phyloP scores from a whole-genome alignment of 2,888 invertebrate species.

The Rhopalosiphum nymphaeae region DNA sequence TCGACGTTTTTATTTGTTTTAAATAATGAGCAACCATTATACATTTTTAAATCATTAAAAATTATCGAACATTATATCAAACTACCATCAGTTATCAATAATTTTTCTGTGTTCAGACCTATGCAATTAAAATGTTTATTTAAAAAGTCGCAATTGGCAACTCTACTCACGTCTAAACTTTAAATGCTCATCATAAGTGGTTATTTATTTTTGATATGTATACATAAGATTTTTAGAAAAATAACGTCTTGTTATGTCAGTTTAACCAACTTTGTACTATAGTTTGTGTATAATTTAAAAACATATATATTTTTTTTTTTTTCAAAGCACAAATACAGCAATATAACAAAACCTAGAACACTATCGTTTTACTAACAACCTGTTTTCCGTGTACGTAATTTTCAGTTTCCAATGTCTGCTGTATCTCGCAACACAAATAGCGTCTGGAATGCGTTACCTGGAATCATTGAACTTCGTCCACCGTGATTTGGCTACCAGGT shows the following conservation, averaged over 20 bases:
- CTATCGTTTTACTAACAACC: not conserved
- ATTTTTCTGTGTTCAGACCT: not conserved
- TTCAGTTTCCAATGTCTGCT: conserved; percentile 81
- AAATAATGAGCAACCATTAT: not conserved
- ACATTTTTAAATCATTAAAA: not conserved
- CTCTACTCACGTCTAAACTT: not conserved
- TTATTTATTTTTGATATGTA: not conserved
- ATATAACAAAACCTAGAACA: not conserved
- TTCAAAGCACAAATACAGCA: not conserved
- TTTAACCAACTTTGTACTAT: not conserved
- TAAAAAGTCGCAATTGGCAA: not conserved
- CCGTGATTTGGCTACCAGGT: conserved; percentile 87
- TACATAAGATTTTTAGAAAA: not conserved
- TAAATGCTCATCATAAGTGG: not conserved
- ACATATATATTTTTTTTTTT: not conserved
- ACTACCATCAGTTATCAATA: not conserved
- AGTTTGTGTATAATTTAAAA: not conserved
- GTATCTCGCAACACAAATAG: conserved; percentile 86
- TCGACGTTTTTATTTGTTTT: not conserved
- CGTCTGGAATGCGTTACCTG: conserved; percentile 91
- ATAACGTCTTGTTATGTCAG: not conserved
- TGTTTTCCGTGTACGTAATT: conserved; percentile 68
- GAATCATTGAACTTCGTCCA: conserved; percentile 92
- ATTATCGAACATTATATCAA: not conserved
- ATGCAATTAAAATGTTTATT: not conserved